Percentiles rank a stretch among this genome's conserved stretches.
phyloP scores from a whole-genome alignment of 2,113 vertebrate genomes.

The Oreochromis aureus region DNA sequence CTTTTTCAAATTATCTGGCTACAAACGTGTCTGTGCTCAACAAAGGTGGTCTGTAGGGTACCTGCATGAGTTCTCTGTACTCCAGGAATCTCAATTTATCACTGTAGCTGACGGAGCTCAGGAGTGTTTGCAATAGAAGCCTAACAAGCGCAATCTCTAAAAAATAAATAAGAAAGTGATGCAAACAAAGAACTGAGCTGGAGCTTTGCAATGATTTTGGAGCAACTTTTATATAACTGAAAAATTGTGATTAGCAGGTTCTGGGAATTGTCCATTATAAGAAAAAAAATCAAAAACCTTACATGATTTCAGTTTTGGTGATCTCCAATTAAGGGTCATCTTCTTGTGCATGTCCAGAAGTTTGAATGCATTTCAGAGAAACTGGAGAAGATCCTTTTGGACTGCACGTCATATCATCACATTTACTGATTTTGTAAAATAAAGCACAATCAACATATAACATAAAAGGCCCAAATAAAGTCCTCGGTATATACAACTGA shows the following conservation, averaged over 20 bases:
- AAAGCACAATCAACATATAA: neutral
- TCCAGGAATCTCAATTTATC: neutral
- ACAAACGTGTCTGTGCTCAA: neutral
- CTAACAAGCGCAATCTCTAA: neutral
- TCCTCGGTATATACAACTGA: neutral
- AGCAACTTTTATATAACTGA: neutral
- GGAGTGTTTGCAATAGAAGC: neutral
- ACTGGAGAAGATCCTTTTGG: neutral
- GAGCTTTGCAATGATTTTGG: too few species aligned
- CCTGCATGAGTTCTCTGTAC: neutral
- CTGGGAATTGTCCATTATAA: neutral
- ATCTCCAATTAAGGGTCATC: neutral
- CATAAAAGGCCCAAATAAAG: neutral
- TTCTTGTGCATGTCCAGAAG: neutral
- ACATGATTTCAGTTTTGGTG: neutral
- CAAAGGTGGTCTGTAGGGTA: neutral
- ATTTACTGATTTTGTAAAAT: neutral
- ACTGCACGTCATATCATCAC: neutral
- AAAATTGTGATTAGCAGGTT: neutral
- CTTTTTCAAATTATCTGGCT: neutral
- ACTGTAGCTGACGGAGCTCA: neutral
- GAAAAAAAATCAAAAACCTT: neutral
- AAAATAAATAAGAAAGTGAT: neutral
- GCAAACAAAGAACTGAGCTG: neutral
- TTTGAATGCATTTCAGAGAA: neutral